Conservation (phyloP, 1,140 invertebrate species). For the Trichomalopsis sarcophagae region DNA sequence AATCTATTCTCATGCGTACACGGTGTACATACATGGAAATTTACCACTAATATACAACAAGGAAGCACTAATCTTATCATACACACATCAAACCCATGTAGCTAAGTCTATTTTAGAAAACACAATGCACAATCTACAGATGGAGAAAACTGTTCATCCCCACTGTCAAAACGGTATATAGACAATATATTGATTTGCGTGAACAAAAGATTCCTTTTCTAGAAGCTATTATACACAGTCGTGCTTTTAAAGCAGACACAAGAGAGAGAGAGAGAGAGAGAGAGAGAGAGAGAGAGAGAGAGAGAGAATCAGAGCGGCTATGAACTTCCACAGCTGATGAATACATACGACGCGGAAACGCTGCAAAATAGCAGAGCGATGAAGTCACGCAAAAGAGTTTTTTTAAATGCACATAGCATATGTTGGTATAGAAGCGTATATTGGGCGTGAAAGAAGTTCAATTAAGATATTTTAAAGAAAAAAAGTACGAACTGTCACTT, state of each 20-base stretch:
- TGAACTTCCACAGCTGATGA: not conserved
- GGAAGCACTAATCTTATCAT: not conserved
- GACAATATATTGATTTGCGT: not conserved
- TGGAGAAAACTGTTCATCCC: not conserved
- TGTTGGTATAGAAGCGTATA: too few species aligned
- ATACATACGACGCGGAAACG: slow-evolving; percentile 5
- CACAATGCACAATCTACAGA: not conserved
- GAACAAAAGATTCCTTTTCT: slow-evolving; percentile 32
- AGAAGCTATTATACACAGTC: not conserved
- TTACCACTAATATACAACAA: too few species aligned
- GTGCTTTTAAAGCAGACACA: not conserved
- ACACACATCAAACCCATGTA: not conserved
- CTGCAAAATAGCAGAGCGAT: not conserved
- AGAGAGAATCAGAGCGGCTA: not conserved
- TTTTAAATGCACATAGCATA: not conserved
- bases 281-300: too few species aligned
- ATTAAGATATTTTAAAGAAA: too few species aligned
- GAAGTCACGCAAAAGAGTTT: not conserved
- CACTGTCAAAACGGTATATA: not conserved
- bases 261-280: too few species aligned
- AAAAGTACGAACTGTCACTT: too few species aligned
- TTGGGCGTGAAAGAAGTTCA: too few species aligned
- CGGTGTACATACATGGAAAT: too few species aligned
- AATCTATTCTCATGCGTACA: too few species aligned
- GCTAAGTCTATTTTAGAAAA: not conserved